A percentile compares a stretch with the other conserved stretches of the same genome.
Evolutionary conservation across 2,888 invertebrate species (phyloP).

Genomic region (Liopterus haemorrhoidalis): DNA sequence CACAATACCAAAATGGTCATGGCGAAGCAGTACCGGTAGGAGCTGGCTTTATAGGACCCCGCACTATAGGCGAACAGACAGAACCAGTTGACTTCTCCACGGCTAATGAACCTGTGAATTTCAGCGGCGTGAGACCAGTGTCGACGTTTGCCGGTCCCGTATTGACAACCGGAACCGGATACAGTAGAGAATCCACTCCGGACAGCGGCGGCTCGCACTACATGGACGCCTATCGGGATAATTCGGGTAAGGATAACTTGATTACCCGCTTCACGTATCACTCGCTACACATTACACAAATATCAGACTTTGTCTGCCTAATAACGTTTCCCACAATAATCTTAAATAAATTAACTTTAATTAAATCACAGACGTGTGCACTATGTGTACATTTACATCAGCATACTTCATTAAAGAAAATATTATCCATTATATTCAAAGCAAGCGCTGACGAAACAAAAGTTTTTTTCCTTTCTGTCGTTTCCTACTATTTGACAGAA

Average conservation of each 20-base stretch:
- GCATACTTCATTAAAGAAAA: too few relatives aligned
- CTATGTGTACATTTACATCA: background rate
- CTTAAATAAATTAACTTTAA: background rate
- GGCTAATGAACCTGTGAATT: slow-evolving; percentile 58
- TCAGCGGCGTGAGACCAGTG: slow-evolving; percentile 54
- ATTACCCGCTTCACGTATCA: too few relatives aligned
- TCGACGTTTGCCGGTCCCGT: slow-evolving; percentile 42
- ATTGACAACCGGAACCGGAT: slow-evolving; percentile 58
- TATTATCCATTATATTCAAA: too few relatives aligned
- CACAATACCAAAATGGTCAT: slow-evolving; percentile 52
- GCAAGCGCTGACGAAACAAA: background rate
- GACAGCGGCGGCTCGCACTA: slow-evolving; percentile 86
- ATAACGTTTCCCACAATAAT: background rate
- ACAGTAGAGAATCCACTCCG: slow-evolving; percentile 83
- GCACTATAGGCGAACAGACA: slow-evolving; percentile 58
- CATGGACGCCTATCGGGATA: slow-evolving; percentile 80
- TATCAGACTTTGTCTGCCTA: background rate
- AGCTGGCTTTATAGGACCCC: slow-evolving; percentile 53
- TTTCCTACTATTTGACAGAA: too few relatives aligned
- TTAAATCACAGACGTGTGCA: background rate
- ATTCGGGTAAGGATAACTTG: slow-evolving; percentile 60
- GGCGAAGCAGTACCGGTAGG: slow-evolving; percentile 48
- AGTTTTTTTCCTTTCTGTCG: too few relatives aligned
- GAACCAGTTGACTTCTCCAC: slow-evolving; percentile 68
- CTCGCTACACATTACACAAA: background rate